Evolutionary conservation across 2,113 vertebrate species (phyloP), one percentile per base, ranked within the genome.

Genomic region (Oncorhynchus masou): DNA sequence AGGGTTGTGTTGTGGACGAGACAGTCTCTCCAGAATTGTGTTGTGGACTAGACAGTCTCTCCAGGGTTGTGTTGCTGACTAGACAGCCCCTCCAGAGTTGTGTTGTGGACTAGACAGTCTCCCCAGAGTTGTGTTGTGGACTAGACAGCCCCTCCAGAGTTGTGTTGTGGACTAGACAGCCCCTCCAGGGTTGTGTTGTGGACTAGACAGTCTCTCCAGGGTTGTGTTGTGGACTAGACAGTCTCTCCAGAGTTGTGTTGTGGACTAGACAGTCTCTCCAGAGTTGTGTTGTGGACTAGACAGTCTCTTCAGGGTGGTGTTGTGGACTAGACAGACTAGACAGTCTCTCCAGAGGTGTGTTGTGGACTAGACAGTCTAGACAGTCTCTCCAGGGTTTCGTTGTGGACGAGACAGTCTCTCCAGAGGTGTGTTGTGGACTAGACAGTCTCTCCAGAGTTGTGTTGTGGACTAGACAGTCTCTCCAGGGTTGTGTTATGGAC

Each of bases 131-230:
- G 68, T 77, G 65, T 74, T 75, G 74, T 78, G 81, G 34, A 34
- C 34, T 34, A 34, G 34, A 34, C 34, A 34, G 34, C 7, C 34
- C 1, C 34, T 34, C 34, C 34, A 34, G 4, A 34, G 0, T 29
- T 80, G 68, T 77, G 65, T 74, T 75, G 74, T 78, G 81, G 34
- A 34, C 34, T 34, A 34, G 34, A 34, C 34, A 34, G 34, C 7
- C 34, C 1, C 34, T 34, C 34, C 34, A 34, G 4, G 6, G 31
- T 5, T 80, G 68, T 77, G 65, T 74, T 75, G 74, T 78, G 81
- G 6, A 34, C 34, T 34, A 34, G 34, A 34, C n/a, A n/a, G n/a
- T n/a, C n/a, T n/a, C 34, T 39, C 7, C 34, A 34, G 5, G 8
- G 34, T 7, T 39, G 6, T 39, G 29, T 5, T 31, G 29, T 31